These are phyloP conservation scores for Zaprionus africanus DNA, from an alignment of 1,140 invertebrate genomes.

Conservation along the genomic window DNA sequence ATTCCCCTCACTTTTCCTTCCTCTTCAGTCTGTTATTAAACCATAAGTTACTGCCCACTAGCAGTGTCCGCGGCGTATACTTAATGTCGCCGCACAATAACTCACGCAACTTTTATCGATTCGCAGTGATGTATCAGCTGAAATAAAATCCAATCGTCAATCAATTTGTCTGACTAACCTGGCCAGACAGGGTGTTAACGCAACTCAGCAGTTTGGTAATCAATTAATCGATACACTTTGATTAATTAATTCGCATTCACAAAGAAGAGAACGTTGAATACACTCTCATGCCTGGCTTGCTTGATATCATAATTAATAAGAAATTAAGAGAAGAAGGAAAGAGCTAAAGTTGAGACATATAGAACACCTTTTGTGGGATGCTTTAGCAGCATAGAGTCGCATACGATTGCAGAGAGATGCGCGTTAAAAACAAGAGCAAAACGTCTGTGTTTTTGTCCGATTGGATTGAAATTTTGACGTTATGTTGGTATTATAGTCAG, in stretches of 20 bases:
- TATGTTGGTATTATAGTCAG: too few relatives aligned
- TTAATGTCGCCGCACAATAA: conserved; percentile 10
- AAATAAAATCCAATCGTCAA: neutral
- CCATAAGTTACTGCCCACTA: conserved; percentile 2
- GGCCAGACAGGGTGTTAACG: neutral
- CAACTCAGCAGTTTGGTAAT: neutral
- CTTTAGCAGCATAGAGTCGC: too few relatives aligned
- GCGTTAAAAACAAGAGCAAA: too few relatives aligned
- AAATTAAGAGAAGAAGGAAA: too few relatives aligned
- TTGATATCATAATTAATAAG: too few relatives aligned
- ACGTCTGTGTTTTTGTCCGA: too few relatives aligned
- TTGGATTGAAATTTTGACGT: too few relatives aligned
- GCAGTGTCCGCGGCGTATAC: conserved; percentile 3
- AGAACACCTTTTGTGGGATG: too few relatives aligned
- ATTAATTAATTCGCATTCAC: neutral
- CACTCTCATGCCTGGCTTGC: too few relatives aligned
- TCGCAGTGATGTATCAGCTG: neutral
- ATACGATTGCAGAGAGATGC: too few relatives aligned
- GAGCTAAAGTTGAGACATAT: too few relatives aligned
- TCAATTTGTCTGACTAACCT: neutral
- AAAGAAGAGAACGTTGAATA: too few relatives aligned
- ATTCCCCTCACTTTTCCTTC: conserved; percentile 3
- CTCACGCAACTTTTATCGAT: conserved; percentile 14
- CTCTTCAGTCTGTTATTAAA: neutral
- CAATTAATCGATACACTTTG: neutral